Percentiles rank a stretch among this genome's conserved stretches.
Conservation (phyloP, 2,888 invertebrate species). For the Rosalia funebris region DNA sequence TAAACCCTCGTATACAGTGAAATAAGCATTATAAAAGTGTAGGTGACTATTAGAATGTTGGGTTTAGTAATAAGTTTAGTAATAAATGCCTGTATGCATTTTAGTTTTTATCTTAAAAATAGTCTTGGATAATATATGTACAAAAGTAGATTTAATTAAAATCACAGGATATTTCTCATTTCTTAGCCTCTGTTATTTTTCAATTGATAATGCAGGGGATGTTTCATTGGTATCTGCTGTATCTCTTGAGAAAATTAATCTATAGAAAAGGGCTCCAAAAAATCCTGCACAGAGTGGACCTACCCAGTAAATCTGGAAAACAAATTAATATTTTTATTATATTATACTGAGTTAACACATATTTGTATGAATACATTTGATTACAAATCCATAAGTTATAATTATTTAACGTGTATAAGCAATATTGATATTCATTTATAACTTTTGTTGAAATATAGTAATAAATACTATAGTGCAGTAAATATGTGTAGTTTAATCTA, state of each 20-base stretch:
- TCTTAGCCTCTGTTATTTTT: neutral
- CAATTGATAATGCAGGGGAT: slow-evolving; percentile 12
- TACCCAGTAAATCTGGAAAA: slow-evolving; percentile 50
- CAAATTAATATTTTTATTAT: neutral
- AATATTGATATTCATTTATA: neutral
- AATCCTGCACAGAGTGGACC: slow-evolving; percentile 54
- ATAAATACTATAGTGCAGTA: neutral
- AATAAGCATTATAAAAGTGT: too few relatives aligned
- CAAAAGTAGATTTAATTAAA: too few relatives aligned
- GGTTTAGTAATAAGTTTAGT: too few relatives aligned
- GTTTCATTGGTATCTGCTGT: slow-evolving; percentile 27
- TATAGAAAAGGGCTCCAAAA: slow-evolving; percentile 52
- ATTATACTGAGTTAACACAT: neutral
- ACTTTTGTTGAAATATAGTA: neutral
- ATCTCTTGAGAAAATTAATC: slow-evolving; percentile 52
- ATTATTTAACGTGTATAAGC: neutral
- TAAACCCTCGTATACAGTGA: too few relatives aligned
- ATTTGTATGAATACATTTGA: neutral
- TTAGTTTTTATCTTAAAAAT: too few relatives aligned
- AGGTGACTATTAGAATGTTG: too few relatives aligned
- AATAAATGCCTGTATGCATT: too few relatives aligned
- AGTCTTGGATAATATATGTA: too few relatives aligned
- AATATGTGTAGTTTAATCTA: neutral
- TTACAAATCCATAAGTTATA: neutral
- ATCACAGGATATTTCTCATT: too few relatives aligned